Base-by-base conservation (phyloP, 2,888 invertebrate species). In the Cheiracanthium punctorium region DNA sequence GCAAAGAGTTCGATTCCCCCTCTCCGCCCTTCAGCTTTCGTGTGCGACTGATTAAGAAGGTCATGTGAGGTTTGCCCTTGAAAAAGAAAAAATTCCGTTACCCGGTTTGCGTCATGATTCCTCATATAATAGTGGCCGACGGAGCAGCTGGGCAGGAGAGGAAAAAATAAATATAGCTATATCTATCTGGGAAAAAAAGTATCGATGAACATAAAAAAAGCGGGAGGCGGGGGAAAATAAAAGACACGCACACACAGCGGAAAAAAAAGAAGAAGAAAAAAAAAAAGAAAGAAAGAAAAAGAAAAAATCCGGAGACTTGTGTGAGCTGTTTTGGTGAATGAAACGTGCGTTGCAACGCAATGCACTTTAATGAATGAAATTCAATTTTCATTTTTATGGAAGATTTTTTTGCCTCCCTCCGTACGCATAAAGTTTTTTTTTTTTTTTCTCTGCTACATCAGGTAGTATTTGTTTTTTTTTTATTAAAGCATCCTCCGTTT, bases 361-460 rank as follows among this genome's bases (percentile, higher is more conserved):
- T 80, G 71, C 10, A 37, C 79, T 79, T 72, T 86, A 86, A 86
- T 86, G 86, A 86, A 86, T 86, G 80, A 86, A 86, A 86, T 86
- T 86, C 72, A 80, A 80, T 86, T 86, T 86, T 64, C 80, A 80
- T 86, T 80, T 80, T 64, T 82, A 79, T 85, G 37, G 28, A 43
- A 20, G 37, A 43, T 71, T 71, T 77, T 73, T 82, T 67, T 30
- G n/a, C n/a, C n/a, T n/a, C n/a, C n/a, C 29, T 32, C 24, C 64
- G 32, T 58, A 58, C 75, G 29, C 75, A 33, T 64, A 41, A 29
- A 64, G 37, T 65, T 75, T 75, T 75, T 37, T 71, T 71, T 77
- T 52, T 65, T 72, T 28, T 28, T 30, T 8, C 67, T 77, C 52
- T 28, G 69, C 41, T 24, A 72, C n/a, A 37, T 43, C 76, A 76